These are phyloP conservation scores for Pseudococcus viburni DNA, from an alignment of 2,888 invertebrate genomes.

Conservation along the genomic window DNA sequence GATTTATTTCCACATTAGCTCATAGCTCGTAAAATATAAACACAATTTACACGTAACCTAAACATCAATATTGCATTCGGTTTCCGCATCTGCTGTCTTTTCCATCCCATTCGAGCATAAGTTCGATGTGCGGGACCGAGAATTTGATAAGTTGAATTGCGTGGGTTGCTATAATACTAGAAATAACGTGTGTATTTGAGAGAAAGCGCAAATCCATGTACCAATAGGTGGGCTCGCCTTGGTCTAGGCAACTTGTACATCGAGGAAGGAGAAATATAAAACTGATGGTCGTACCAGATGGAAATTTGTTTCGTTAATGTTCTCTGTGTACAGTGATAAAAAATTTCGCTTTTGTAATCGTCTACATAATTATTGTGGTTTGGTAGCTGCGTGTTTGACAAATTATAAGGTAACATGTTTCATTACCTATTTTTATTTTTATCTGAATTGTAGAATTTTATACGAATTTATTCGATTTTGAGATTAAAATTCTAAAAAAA, in stretches of 20 bases:
- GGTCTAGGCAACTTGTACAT: background rate
- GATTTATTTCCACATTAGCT: no score
- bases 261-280: slow-evolving; percentile 54
- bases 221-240: slow-evolving; percentile 20
- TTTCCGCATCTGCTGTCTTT: no score
- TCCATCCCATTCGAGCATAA: no score
- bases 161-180: slow-evolving; percentile 1
- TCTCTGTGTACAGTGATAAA: slow-evolving; percentile 23
- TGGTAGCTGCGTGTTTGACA: background rate
- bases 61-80: no score
- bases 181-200: slow-evolving; percentile 3
- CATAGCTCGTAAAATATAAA: no score
- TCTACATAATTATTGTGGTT: background rate
- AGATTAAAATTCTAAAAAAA: no score
- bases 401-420: background rate
- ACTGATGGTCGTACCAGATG: background rate
- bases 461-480: background rate
- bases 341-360: background rate
- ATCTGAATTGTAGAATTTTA: background rate
- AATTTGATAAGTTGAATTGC: slow-evolving; percentile 14
- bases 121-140: background rate
- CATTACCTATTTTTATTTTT: background rate
- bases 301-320: slow-evolving; percentile 19
- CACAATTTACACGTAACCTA: no score
- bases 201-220: slow-evolving; percentile 45